Conservation (phyloP, 2,797 vertebrate genomes). For the Novumbra hubbsi region DNA sequence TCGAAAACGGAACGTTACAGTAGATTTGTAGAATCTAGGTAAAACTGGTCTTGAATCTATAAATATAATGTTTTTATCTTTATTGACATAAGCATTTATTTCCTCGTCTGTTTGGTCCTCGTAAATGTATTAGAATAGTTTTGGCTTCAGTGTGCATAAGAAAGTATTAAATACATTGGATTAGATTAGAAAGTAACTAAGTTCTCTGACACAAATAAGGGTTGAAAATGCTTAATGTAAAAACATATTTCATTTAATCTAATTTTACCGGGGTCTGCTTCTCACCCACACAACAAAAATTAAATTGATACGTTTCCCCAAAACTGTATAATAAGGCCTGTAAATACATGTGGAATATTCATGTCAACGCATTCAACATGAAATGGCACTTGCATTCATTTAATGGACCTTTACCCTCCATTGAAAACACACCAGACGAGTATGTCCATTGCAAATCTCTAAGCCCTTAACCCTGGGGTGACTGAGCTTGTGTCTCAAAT, state of each 20-base stretch:
- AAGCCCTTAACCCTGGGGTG: constrained; percentile 53
- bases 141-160: too few relatives aligned
- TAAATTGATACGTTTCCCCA: background rate
- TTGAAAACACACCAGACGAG: constrained; percentile 47
- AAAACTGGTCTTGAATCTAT: too few relatives aligned
- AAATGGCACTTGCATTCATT: constrained; percentile 45
- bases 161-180: too few relatives aligned
- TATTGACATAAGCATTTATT: background rate
- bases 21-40: too few relatives aligned
- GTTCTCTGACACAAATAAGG: too few relatives aligned
- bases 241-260: too few relatives aligned
- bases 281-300: background rate
- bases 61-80: background rate
- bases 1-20: too few relatives aligned
- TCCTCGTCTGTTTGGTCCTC: too few relatives aligned
- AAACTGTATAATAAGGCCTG: background rate
- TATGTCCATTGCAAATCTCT: constrained; percentile 51
- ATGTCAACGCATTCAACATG: background rate
- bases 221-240: too few relatives aligned
- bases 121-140: too few relatives aligned
- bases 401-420: constrained; percentile 34
- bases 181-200: too few relatives aligned
- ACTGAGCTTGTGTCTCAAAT: background rate
- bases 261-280: background rate
- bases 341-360: background rate